phyloP scores from a whole-genome alignment of 2,888 invertebrate genomes.

The Elysia crispata region DNA sequence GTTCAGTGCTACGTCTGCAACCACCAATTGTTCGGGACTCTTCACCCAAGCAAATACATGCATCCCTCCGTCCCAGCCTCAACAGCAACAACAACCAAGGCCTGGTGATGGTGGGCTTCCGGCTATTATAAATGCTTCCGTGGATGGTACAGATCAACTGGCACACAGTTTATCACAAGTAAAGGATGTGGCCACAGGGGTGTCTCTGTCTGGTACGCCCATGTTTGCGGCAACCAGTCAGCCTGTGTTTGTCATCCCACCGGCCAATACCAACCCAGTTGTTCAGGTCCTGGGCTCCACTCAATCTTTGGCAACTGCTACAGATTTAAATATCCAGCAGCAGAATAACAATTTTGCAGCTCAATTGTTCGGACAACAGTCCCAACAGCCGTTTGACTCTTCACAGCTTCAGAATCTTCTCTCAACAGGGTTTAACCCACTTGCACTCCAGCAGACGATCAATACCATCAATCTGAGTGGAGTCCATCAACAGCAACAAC shows the following conservation, averaged over 20 bases:
- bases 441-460: slow-evolving; percentile 41
- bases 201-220: slow-evolving; percentile 23
- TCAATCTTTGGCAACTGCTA: slow-evolving; percentile 7
- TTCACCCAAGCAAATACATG: background rate
- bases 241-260: slow-evolving; percentile 47
- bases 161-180: background rate
- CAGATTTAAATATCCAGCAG: slow-evolving; percentile 31
- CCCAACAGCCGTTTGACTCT: slow-evolving; percentile 14
- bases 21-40: background rate
- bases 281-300: slow-evolving; percentile 45
- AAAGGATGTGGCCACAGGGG: slow-evolving; percentile 5
- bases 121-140: too few relatives aligned
- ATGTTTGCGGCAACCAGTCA: slow-evolving; percentile 42
- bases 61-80: slow-evolving; percentile 1
- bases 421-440: slow-evolving; percentile 32
- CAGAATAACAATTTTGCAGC: background rate
- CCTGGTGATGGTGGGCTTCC: slow-evolving; percentile 1
- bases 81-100: slow-evolving; percentile 14
- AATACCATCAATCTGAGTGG: slow-evolving; percentile 31
- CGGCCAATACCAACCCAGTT: slow-evolving; percentile 36
- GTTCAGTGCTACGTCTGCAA: slow-evolving; percentile 12
- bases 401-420: slow-evolving; percentile 41
- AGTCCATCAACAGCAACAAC: slow-evolving; percentile 59
- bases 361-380: slow-evolving; percentile 4
- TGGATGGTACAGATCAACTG: too few relatives aligned